phyloP scores from a whole-genome alignment of 2,888 invertebrate genomes.

The Coleophora flavipennella region DNA sequence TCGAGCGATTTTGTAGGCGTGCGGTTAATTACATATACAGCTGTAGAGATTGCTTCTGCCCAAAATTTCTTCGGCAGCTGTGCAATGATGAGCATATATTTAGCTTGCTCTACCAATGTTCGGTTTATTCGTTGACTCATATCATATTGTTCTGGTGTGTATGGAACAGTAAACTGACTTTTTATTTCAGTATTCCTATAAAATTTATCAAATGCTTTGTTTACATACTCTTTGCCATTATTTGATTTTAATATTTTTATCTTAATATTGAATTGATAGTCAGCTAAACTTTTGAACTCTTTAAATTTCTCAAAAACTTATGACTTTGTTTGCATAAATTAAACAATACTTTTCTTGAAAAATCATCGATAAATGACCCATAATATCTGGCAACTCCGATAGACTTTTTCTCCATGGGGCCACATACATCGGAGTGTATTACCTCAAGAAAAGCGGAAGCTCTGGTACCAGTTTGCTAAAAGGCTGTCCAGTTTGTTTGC shows the following conservation, averaged over 20 bases:
- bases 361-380: too few relatives aligned
- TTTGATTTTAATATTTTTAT: too few relatives aligned
- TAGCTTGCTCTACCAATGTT: slow-evolving; percentile 17
- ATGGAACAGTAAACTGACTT: too few relatives aligned
- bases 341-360: slow-evolving; percentile 10
- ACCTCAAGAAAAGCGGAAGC: too few relatives aligned
- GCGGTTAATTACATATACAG: slow-evolving; percentile 14
- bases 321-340: slow-evolving; percentile 8
- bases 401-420: too few relatives aligned
- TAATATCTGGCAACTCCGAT: too few relatives aligned
- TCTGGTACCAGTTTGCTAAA: slow-evolving; percentile 6
- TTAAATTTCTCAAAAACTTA: slow-evolving; percentile 5
- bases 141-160: slow-evolving; percentile 24
- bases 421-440: too few relatives aligned
- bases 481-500: slow-evolving; percentile 10
- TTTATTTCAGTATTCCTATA: slow-evolving; percentile 17
- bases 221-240: slow-evolving; percentile 8
- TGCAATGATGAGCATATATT: slow-evolving; percentile 16
- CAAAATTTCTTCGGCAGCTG: slow-evolving; percentile 12
- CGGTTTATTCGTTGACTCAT: slow-evolving; percentile 23
- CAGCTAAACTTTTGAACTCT: slow-evolving; percentile 2
- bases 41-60: slow-evolving; percentile 17
- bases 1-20: slow-evolving; percentile 5
- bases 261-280: slow-evolving; percentile 2
- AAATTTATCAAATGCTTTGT: slow-evolving; percentile 4